These are phyloP conservation scores for Elephantulus edwardii DNA, from an alignment of 2,113 vertebrate genomes.

Conservation along the genomic window DNA sequence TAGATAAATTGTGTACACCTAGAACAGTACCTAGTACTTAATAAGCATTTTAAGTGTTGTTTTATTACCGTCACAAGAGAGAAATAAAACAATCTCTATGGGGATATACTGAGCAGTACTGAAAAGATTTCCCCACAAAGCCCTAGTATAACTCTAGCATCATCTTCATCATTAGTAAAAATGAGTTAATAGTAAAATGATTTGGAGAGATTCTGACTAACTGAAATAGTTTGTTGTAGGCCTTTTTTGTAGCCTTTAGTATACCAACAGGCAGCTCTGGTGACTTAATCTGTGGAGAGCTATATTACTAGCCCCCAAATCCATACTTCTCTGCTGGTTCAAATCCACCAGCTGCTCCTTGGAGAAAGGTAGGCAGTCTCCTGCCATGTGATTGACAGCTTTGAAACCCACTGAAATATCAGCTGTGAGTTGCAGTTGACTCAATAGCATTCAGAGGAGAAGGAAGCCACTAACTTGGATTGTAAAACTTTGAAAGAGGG, in stretches of 20 bases:
- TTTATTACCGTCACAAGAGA: neutral
- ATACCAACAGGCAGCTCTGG: too few species aligned
- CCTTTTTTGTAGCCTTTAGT: neutral
- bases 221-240: neutral
- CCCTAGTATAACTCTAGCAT: neutral
- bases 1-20: neutral
- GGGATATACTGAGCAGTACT: neutral
- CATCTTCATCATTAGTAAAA: neutral
- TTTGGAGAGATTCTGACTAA: neutral
- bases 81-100: neutral
- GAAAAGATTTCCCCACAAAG: neutral
- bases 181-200: neutral
- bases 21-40: neutral
- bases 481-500: constrained; percentile 1
- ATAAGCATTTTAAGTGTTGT: neutral
- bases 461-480: neutral
- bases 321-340: too few species aligned
- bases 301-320: too few species aligned
- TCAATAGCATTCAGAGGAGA: too few species aligned
- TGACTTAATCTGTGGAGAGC: too few species aligned
- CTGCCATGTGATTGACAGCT: too few species aligned
- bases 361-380: too few species aligned
- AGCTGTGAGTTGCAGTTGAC: too few species aligned
- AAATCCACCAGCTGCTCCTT: too few species aligned
- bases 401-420: too few species aligned